These are phyloP conservation scores for Pangasius krempfi DNA, from an alignment of 2,797 vertebrate genomes.

Conservation along the genomic window DNA sequence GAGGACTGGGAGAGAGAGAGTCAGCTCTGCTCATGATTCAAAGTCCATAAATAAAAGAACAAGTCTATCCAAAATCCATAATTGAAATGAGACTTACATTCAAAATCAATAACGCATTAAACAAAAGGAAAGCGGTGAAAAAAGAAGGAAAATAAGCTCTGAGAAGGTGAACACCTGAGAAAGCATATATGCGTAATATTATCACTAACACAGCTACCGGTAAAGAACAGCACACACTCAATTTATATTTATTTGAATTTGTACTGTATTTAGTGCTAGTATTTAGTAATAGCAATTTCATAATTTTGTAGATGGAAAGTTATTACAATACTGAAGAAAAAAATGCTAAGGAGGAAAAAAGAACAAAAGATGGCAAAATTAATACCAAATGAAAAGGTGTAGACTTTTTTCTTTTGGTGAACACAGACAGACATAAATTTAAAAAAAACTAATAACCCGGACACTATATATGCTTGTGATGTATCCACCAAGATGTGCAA, in stretches of 20 bases:
- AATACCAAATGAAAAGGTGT: background rate
- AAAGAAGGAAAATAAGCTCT: background rate
- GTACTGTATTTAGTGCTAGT: background rate
- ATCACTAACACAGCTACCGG: background rate
- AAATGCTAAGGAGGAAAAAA: too few relatives aligned
- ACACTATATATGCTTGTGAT: background rate
- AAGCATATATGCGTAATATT: background rate
- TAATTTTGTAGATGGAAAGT: background rate
- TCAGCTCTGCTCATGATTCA: slow-evolving; percentile 2
- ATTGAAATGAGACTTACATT: background rate
- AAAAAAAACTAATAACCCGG: background rate
- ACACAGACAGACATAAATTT: too few relatives aligned
- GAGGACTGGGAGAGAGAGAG: background rate
- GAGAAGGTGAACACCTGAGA: background rate
- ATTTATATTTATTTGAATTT: background rate
- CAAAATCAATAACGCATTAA: slow-evolving; percentile 20
- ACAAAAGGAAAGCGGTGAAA: background rate
- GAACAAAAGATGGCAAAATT: background rate
- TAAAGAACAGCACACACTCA: background rate
- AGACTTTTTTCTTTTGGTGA: background rate
- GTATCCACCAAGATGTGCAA: background rate
- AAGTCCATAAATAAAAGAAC: slow-evolving; percentile 17
- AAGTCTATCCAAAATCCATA: slow-evolving; percentile 6
- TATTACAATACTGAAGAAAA: background rate
- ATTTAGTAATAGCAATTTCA: background rate